Conservation (phyloP, 2,797 vertebrate genomes). For the Gallinago stenura region DNA sequence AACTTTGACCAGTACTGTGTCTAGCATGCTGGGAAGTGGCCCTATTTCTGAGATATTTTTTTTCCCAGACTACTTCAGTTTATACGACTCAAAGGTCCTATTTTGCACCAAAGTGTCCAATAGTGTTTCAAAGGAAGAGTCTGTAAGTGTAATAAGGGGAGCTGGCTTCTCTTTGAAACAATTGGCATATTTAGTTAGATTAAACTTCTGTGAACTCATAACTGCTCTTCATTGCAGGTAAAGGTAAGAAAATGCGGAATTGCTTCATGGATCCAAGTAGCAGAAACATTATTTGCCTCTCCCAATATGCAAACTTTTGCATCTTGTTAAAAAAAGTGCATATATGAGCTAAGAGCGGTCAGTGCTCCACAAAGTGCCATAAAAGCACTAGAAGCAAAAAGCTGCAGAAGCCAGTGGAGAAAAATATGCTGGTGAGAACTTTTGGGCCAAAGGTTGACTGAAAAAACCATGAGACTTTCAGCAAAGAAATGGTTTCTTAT, state of each 20-base stretch:
- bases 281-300: not conserved
- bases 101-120: not conserved
- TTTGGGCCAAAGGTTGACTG: not conserved
- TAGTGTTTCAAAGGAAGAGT: not conserved
- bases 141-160: not conserved
- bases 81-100: not conserved
- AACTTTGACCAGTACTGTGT: not conserved
- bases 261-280: not conserved
- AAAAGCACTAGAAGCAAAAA: not conserved
- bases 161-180: not conserved
- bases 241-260: not conserved
- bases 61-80: not conserved
- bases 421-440: not conserved
- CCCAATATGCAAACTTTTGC: not conserved
- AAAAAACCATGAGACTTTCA: not conserved
- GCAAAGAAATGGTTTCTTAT: not conserved
- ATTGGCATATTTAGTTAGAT: not conserved
- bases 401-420: accelerated
- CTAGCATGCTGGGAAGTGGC: not conserved
- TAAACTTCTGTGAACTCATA: not conserved
- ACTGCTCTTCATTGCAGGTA: not conserved
- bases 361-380: not conserved
- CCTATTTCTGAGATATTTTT: not conserved
- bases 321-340: not conserved
- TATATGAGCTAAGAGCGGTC: not conserved